Evolutionary conservation across 2,888 invertebrate species (phyloP), one percentile per base, ranked within the genome.

Genomic region (Clunio marinus): DNA sequence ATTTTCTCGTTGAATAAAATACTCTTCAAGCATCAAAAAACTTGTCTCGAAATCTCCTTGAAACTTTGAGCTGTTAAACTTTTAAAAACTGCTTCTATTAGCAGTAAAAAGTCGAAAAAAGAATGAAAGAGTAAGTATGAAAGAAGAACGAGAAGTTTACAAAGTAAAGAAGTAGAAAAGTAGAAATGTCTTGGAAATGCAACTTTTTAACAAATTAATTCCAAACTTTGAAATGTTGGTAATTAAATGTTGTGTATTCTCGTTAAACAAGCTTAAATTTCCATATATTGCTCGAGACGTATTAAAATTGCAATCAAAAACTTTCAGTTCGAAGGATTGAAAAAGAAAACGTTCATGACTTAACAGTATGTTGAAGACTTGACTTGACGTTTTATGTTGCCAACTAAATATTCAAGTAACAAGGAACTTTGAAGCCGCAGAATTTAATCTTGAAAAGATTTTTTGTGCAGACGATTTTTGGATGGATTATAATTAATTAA

Each of bases 391-490:
- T n/a, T n/a, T 15, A 41, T 41, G 41, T 41, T 41, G 41, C 51
- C n/a, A 51, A 22, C 5, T 7, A 32, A 32, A 32, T 7, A 32
- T 20, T 20, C 51, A 8, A n/a, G 45, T 13, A 45, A 32, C 5
- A 4, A 32, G 32, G 10, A 45, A 45, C 7, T 3, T 45, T 15
- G 3, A 4, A 51, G 20, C 51, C 51, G 22, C 51, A 51, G 20
- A 51, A 20, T 51, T 51, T 51, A 51, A 51, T 51, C 22, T 51
- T 2, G 41, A n/a, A 51, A 51, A 51, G 51, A 51, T 51, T 51
- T 51, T 17, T 22, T 22, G 32, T 4, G 2, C 51, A 51, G 51
- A 51, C 51, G 20, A 1, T 51, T 51, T 51, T 20, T 20, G 51
- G 17, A 2, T 4, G 10, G 22, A 51, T 51, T 51, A 22, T 51